Evolutionary conservation across 2,113 vertebrate species (phyloP), one percentile per base, ranked within the genome.

Genomic region (Otis tarda): DNA sequence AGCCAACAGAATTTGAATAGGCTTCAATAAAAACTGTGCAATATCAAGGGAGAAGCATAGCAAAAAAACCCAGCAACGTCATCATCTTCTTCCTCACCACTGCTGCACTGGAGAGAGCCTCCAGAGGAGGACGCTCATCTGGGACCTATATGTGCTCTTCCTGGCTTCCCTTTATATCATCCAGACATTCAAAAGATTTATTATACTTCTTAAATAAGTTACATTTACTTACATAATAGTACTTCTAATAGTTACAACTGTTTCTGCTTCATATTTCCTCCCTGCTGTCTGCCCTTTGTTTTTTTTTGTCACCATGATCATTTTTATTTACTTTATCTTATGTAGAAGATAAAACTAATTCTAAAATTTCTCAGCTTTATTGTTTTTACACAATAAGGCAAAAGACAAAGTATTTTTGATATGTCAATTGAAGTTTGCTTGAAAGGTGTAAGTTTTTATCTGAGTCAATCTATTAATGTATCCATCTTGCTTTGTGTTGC

Each of bases 11-110:
- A 57, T 47, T 76, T 61, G 7, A 67, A 76, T 37, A 49, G 2
- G 5, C 4, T 52, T 85, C 53, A 81, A 0, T 13, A 12, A 33
- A 28, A 65, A 56, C 15, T 57, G 2, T 39, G 3, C 7, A 49
- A 33, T 57, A 20, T 21, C 77, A 68, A 63, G 0, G 1, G 9
- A 67, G 9, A 81, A 84, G 6, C 0, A 0, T 24, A 19, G 27
- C 3, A 25, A 61, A 71, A 65, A 86, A 56, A 63, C 8, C 3
- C 6, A 37, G 2, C 5, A 41, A 35, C 2, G 5, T 69, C 27
- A 12, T 73, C 5, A 49, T 53, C 20, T 43, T 39, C 8, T 73
- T 77, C 33, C 39, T 91, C 35, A 49, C 2, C 24, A 6, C 37
- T 82, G 30, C 41, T 59, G 17, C 1, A 12, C 0, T 3, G 16